phyloP scores from a whole-genome alignment of 1,140 invertebrate genomes.

The Paraescarpia echinospica region DNA sequence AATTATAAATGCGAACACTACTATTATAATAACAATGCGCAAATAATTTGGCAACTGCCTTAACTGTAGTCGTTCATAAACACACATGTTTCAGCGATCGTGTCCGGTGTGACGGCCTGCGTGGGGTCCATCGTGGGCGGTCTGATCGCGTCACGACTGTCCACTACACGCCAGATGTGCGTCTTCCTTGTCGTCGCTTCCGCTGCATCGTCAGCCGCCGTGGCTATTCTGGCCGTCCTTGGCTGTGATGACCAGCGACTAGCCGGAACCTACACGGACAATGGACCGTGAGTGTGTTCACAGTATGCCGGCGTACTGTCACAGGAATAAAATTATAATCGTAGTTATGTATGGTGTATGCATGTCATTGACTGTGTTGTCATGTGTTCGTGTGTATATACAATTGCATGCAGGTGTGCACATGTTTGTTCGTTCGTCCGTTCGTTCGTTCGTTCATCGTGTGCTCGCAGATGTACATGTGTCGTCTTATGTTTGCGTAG shows the following conservation, averaged over 20 bases:
- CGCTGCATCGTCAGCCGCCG: background rate
- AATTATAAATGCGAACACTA: too few relatives aligned
- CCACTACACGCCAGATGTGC: background rate
- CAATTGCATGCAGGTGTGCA: too few relatives aligned
- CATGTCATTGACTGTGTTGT: background rate
- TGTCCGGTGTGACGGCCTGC: background rate
- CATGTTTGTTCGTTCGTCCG: too few relatives aligned
- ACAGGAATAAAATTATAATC: too few relatives aligned
- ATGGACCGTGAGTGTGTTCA: background rate
- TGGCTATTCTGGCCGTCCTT: background rate
- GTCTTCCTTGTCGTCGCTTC: background rate
- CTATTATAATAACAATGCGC: too few relatives aligned
- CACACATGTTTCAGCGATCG: background rate
- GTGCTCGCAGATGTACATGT: too few relatives aligned
- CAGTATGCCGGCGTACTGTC: too few relatives aligned
- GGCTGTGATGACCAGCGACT: background rate
- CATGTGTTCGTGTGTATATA: background rate
- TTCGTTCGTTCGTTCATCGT: too few relatives aligned
- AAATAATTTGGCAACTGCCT: too few relatives aligned
- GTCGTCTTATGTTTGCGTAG: too few relatives aligned
- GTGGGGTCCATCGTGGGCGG: background rate
- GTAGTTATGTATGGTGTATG: background rate
- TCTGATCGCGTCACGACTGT: background rate
- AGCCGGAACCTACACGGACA: background rate
- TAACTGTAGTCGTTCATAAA: too few relatives aligned